phyloP scores from a whole-genome alignment of 2,113 vertebrate species.

The Motacilla tschutschensis region DNA sequence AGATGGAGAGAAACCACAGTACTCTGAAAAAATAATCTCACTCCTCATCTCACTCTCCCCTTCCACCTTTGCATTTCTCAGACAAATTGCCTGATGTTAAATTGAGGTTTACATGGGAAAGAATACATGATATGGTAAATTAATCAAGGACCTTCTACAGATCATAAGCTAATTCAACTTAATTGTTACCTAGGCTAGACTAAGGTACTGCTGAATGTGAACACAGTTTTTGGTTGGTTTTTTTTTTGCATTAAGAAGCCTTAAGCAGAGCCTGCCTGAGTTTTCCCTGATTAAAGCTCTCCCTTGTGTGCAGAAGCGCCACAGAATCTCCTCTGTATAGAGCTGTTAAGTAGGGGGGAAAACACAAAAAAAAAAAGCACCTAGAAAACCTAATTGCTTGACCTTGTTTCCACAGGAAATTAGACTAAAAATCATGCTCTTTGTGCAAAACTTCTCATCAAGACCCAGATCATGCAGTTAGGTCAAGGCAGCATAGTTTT shows the following conservation, averaged over 20 bases:
- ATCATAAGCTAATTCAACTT: neutral
- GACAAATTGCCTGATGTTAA: neutral
- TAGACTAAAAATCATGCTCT: conserved; percentile 43
- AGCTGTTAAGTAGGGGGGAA: neutral
- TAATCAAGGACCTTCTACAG: neutral
- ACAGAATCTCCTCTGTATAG: neutral
- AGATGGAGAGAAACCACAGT: neutral
- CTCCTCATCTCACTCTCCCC: neutral
- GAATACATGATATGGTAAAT: neutral
- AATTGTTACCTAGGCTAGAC: neutral
- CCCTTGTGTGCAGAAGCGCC: neutral
- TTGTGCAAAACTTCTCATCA: conserved; percentile 43
- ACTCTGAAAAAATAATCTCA: neutral
- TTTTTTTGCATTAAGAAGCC: neutral
- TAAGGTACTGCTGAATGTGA: neutral
- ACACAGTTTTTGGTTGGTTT: neutral
- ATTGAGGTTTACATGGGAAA: neutral
- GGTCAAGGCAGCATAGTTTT: conserved; percentile 31
- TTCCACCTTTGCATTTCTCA: neutral
- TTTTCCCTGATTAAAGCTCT: conserved; percentile 13
- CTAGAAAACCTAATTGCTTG: conserved; percentile 41
- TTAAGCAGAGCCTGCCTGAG: neutral
- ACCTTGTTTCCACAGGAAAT: conserved; percentile 54
- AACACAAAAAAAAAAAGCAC: neutral
- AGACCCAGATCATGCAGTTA: conserved; percentile 40